Base-by-base conservation (phyloP, 2,113 vertebrate species). In the Lophotis ruficrista region DNA sequence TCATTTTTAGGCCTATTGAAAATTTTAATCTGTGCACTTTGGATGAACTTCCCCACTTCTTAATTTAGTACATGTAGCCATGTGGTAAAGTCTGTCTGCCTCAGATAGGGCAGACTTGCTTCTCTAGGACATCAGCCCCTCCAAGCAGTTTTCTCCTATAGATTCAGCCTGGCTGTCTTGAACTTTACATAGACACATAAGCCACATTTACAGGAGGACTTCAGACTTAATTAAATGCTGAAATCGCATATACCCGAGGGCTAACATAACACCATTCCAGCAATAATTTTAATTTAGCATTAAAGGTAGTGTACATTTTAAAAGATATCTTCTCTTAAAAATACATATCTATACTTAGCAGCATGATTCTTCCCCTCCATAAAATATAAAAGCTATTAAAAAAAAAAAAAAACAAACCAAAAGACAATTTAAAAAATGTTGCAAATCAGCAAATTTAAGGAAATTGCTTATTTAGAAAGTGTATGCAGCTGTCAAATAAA, bases 1-100 rank as follows among this genome's bases (percentile, higher is more conserved):
- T 98, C 97, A 98, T 98, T 99, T 99, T 98, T 98, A 98, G 98
- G 97, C 98, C 98, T 98, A 98, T 98, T 99, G 98, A 99, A 98
- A 98, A 98, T 98, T 98, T 98, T 98, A 98, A 98, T 98, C 97
- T 92, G 98, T 99, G 99, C 96, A 99, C 99, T 99, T 98, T 96
- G 77, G 93, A 86, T 99, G 99, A 99, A 99, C 99, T 98, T 97
- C 97, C 83, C 54, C 86, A 87, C 80, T 97, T 97, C 97, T 97
- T 98, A 97, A 98, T 98, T 98, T 98, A 98, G 97, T 95, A 93
- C 94, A 94, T 95, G 87, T 83, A 98, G 88, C 96, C 95, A 56
- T 97, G 97, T 97, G 96, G 83, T 60, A 90, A 95, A 92, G 93
- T 89, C 94, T 96, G 97, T 95, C 97, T 95, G 96, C 86, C 65